A percentile compares a stretch with the other conserved stretches of the same genome.
These are phyloP conservation scores for Drosophila nr. medialis DNA, from an alignment of 2,888 invertebrate species.

Conservation along the genomic window DNA sequence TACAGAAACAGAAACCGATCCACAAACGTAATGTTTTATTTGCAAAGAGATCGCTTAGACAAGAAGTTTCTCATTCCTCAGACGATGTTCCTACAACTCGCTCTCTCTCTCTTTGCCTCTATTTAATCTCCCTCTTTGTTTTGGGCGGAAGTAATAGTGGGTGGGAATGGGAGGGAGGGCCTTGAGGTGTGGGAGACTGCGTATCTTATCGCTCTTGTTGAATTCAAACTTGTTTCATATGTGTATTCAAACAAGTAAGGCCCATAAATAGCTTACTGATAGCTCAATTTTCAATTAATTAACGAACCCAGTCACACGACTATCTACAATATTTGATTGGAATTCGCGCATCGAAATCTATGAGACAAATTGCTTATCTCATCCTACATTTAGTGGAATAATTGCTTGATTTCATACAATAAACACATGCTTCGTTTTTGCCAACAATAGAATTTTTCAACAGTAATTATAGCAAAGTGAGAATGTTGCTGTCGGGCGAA, in stretches of 20 bases:
- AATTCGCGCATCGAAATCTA: slow-evolving; percentile 5
- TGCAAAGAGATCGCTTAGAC: slow-evolving; percentile 42
- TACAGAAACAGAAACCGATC: slow-evolving; percentile 35
- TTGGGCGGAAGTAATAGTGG: slow-evolving; percentile 54
- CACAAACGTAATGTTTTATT: slow-evolving; percentile 46
- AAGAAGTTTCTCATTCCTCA: slow-evolving; percentile 21
- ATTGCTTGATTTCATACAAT: background rate
- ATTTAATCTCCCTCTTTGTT: background rate
- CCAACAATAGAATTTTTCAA: background rate
- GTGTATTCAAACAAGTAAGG: slow-evolving; percentile 21
- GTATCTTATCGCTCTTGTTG: slow-evolving; percentile 49
- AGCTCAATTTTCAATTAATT: slow-evolving; percentile 47
- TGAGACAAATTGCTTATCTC: background rate
- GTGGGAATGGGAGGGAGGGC: background rate
- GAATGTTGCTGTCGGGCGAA: background rate
- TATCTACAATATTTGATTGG: background rate
- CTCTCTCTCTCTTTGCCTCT: background rate
- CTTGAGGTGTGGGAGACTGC: slow-evolving; percentile 10
- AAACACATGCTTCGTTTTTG: background rate
- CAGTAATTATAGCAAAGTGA: background rate
- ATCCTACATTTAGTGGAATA: background rate
- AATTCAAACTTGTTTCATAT: slow-evolving; percentile 26
- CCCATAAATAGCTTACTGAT: slow-evolving; percentile 29
- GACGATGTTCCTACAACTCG: background rate
- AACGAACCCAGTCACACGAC: slow-evolving; percentile 18